These are phyloP conservation scores for Uropsilus gracilis DNA, from an alignment of 2,113 vertebrate genomes.

Conservation along the genomic window DNA sequence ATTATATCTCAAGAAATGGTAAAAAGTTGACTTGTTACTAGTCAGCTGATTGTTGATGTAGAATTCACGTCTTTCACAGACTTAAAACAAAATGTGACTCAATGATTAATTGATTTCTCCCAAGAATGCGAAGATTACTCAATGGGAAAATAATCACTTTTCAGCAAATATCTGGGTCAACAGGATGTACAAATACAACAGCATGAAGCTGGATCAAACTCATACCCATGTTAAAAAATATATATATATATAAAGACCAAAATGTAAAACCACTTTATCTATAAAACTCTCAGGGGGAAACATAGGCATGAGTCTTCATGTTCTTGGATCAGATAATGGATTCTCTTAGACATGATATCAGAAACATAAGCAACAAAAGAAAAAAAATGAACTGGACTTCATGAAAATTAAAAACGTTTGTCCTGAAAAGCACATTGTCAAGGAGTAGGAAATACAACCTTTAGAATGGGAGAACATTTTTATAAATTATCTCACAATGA, in stretches of 20 bases:
- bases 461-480: not conserved
- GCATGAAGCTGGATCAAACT: not conserved
- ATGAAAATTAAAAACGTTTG: conserved; percentile 6
- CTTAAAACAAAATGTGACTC: not conserved
- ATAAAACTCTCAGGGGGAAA: conserved; percentile 9
- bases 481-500: not conserved
- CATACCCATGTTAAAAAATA: not conserved
- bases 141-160: not conserved
- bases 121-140: not conserved
- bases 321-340: not conserved
- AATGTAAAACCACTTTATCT: conserved; percentile 17
- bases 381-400: not conserved
- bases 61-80: not conserved
- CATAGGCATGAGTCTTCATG: not conserved
- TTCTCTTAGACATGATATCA: conserved; percentile 28
- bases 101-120: not conserved
- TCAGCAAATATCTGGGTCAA: not conserved
- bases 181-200: not conserved
- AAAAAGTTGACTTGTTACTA: not conserved
- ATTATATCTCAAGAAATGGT: not conserved
- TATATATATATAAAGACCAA: not conserved
- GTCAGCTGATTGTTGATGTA: not conserved
- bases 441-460: not conserved
- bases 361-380: not conserved
- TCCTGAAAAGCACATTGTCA: not conserved